Evolutionary conservation across 2,888 invertebrate species (phyloP).

Genomic region (Bombylius major): DNA sequence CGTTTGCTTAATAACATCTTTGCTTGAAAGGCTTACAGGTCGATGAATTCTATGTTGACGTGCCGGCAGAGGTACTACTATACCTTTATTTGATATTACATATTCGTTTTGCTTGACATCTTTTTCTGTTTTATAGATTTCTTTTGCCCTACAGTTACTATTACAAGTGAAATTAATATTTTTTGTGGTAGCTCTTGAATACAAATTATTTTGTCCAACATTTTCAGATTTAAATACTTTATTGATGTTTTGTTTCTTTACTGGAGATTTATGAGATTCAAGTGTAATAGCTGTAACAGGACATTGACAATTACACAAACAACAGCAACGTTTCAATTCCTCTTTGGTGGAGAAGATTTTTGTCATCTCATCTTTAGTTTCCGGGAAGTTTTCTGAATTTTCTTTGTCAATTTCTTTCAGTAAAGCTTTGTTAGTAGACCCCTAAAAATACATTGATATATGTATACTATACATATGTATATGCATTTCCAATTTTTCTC

Average conservation of each 20-base stretch:
- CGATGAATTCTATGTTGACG: conserved; percentile 46
- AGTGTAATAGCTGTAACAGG: conserved; percentile 17
- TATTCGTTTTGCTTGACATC: conserved; percentile 11
- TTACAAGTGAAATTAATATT: background rate
- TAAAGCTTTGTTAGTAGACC: conserved; percentile 37
- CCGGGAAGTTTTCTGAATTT: conserved; percentile 31
- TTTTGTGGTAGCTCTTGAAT: background rate
- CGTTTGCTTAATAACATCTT: conserved; percentile 40
- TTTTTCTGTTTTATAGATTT: background rate
- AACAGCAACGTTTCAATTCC: conserved; percentile 27
- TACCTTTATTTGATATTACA: conserved; percentile 47
- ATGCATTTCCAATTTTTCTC: no score
- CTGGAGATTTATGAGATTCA: conserved; percentile 17
- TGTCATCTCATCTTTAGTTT: conserved; percentile 23
- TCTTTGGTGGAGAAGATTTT: background rate
- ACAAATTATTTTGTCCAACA: background rate
- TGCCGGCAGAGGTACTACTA: conserved; percentile 64
- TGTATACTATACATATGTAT: no score
- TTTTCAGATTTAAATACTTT: background rate
- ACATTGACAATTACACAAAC: conserved; percentile 30
- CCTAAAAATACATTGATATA: conserved; percentile 21
- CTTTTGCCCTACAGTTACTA: background rate
- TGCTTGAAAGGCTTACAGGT: conserved; percentile 42
- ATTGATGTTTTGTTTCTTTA: conserved; percentile 1
- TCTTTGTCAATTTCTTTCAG: conserved; percentile 34